Percentiles rank a stretch among this genome's conserved stretches.
Conservation (phyloP, 2,113 vertebrate genomes). For the Tricholaema leucomelas region DNA sequence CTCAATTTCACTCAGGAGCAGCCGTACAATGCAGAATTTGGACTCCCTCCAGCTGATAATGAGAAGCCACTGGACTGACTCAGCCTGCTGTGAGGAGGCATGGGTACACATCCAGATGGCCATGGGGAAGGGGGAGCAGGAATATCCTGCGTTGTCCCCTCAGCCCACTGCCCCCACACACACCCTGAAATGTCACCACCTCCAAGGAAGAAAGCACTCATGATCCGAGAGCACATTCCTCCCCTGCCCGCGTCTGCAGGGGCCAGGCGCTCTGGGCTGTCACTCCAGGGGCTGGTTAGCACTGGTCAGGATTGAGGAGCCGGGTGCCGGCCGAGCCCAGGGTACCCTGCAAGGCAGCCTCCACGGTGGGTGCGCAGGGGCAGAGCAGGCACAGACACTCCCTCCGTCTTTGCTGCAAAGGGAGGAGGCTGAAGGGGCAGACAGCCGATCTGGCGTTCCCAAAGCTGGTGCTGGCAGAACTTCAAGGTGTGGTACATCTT, state of each 20-base stretch:
- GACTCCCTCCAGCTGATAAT: constrained; percentile 60
- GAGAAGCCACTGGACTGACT: constrained; percentile 69
- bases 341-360: background rate
- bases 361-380: rapidly evolving
- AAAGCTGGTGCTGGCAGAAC: constrained; percentile 28
- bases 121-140: constrained; percentile 16
- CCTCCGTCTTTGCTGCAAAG: background rate
- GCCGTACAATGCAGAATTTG: constrained; percentile 17
- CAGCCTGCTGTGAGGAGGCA: constrained; percentile 60
- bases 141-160: constrained; percentile 23
- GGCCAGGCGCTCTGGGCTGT: background rate
- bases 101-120: constrained; percentile 60
- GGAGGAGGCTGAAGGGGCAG: background rate
- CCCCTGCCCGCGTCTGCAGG: background rate
- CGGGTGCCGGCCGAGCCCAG: rapidly evolving
- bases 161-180: background rate
- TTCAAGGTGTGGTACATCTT: constrained; percentile 37
- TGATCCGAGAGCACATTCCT: background rate
- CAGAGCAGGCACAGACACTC: background rate
- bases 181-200: constrained; percentile 55
- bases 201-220: background rate
- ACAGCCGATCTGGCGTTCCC: background rate
- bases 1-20: constrained; percentile 26
- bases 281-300: background rate
- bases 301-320: background rate